Evolutionary conservation across 2,797 vertebrate genomes (phyloP).

Genomic region (Cuniculus paca): DNA sequence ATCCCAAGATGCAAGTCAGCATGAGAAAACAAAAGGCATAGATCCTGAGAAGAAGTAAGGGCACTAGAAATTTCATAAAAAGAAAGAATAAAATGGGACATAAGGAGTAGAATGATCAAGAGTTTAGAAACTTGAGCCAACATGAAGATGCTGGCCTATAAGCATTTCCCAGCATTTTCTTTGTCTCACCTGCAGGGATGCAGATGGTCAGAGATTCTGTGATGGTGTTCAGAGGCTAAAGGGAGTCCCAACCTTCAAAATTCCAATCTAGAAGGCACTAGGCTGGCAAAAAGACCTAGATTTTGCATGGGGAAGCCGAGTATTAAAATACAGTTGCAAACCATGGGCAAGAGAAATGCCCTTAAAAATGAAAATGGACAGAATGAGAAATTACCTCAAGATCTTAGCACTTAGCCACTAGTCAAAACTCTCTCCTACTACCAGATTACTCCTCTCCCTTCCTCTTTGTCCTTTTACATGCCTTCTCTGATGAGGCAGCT

Average conservation of each 20-base stretch:
- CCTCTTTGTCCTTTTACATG: neutral
- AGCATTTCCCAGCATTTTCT: neutral
- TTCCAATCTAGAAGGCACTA: neutral
- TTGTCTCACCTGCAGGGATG: neutral
- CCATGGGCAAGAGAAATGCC: neutral
- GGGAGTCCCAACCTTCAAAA: neutral
- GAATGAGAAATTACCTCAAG: slow-evolving; percentile 21
- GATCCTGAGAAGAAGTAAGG: slow-evolving; percentile 9
- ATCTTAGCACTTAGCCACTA: slow-evolving; percentile 15
- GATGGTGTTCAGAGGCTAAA: neutral
- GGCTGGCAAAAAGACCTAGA: neutral
- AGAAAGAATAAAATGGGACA: slow-evolving; percentile 2
- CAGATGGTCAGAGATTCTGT: neutral
- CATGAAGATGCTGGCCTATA: neutral
- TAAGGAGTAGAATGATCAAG: neutral
- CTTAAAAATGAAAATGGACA: slow-evolving; percentile 47
- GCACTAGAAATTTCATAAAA: slow-evolving; percentile 29
- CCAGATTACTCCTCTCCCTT: neutral
- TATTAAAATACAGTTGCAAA: slow-evolving; percentile 30
- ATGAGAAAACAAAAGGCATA: slow-evolving; percentile 23
- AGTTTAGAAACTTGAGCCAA: slow-evolving; percentile 22
- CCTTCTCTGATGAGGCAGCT: slow-evolving; percentile 7
- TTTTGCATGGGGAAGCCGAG: neutral
- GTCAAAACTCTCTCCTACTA: neutral
- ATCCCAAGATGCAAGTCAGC: neutral